Evolutionary conservation across 2,797 vertebrate species (phyloP), one percentile per base, ranked within the genome.

Genomic region (Paramormyrops hopkinsi): DNA sequence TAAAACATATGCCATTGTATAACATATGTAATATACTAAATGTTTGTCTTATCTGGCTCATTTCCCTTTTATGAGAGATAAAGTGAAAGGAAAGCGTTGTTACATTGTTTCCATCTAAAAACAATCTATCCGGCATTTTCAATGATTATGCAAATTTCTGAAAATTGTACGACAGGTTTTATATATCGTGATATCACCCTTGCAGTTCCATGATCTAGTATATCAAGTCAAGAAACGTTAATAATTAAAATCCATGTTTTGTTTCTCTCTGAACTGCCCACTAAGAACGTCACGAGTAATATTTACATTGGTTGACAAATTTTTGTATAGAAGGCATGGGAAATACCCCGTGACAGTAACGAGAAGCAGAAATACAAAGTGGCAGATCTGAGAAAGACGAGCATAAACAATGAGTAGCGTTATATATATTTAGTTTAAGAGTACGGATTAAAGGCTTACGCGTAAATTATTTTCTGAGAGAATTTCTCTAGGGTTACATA

Each of bases 281-380:
- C 19, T 88, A 44, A 88, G 7, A 88, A 37, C 14, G 53, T 62
- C n/a, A 65, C n/a, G 44, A 53, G 54, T 88, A 59, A 88, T 65
- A 88, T 88, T 69, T 88, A 54, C 53, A 37, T 59, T 59, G 29
- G 37, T 87, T 37, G 53, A 56, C 51, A 56, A 56, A 56, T 87
- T 59, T 87, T 54, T 59, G 37, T 29, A 37, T 33, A 14, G 44
- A 85, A 51, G 82, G n/a, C n/a, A 12, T 85, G 44, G 44, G 46
- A 85, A 85, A 85, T 50, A 50, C 22, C n/a, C 46, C 22, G 79
- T 85, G 9, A 51, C 48, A 50, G 82, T 85, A 25, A 85, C 25
- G 44, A 85, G 82, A 51, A 85, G 44, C 41, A 50, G 19, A 8
- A 12, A 85, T 85, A 25, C n/a, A 51, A 85, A 51, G n/a, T 85